phyloP scores from a whole-genome alignment of 2,797 vertebrate genomes.

The Lepidocolaptes lacrymiger region DNA sequence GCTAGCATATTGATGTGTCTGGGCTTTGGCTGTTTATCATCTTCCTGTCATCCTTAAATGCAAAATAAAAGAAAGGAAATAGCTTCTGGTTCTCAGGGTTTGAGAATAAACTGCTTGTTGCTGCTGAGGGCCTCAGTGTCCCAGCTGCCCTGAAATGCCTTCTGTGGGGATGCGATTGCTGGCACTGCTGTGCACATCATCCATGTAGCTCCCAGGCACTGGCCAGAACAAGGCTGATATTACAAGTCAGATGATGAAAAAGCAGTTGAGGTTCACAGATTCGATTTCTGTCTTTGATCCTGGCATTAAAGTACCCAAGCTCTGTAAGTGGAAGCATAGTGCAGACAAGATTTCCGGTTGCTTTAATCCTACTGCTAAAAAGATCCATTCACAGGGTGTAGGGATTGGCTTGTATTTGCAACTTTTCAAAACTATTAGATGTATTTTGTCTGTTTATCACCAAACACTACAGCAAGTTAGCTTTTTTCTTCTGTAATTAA shows the following conservation, averaged over 20 bases:
- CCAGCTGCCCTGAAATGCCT: constrained; percentile 53
- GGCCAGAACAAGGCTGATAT: constrained; percentile 42
- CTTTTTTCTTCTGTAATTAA: not conserved
- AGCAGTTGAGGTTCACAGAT: constrained; percentile 60
- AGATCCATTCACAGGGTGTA: not conserved
- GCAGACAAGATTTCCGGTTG: not conserved
- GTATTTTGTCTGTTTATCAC: not conserved
- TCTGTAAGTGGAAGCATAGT: constrained; percentile 10
- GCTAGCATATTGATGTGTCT: constrained; percentile 51
- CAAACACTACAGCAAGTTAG: not conserved
- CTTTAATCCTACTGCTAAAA: constrained; percentile 35
- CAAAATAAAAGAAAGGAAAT: constrained; percentile 59
- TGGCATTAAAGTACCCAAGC: constrained; percentile 21
- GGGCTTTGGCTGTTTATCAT: constrained; percentile 70
- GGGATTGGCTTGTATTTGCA: not conserved
- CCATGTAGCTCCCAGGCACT: constrained; percentile 19
- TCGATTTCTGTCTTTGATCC: constrained; percentile 64
- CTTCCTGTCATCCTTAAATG: constrained; percentile 74
- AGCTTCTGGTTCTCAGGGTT: constrained; percentile 60
- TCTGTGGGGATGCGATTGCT: constrained; percentile 45
- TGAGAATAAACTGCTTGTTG: constrained; percentile 58
- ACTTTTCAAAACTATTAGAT: not conserved
- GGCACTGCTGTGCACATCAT: constrained; percentile 30
- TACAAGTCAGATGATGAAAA: constrained; percentile 73
- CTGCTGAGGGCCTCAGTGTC: not conserved